phyloP scores from a whole-genome alignment of 2,113 vertebrate species.

The Xiphophorus couchianus region DNA sequence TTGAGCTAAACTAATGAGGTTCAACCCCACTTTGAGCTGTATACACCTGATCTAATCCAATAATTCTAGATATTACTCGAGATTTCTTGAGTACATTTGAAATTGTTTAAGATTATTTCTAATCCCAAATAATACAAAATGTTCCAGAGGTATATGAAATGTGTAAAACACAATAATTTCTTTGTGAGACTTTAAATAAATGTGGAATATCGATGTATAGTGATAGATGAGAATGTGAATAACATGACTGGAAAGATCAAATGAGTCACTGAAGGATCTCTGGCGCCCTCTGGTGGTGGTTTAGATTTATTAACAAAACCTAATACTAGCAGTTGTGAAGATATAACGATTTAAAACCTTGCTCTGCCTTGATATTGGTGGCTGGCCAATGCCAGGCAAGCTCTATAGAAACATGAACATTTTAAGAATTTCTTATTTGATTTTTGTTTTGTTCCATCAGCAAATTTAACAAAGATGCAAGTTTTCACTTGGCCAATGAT shows the following conservation, averaged over 20 bases:
- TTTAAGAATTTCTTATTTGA: no score
- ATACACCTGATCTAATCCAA: background rate
- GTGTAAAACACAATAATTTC: background rate
- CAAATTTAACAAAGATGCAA: no score
- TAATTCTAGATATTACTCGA: background rate
- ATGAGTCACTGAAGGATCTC: background rate
- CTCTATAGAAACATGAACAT: no score
- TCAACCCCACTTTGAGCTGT: background rate
- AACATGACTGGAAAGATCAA: background rate
- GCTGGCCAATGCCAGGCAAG: no score
- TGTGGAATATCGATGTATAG: background rate
- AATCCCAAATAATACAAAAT: background rate
- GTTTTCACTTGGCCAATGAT: no score
- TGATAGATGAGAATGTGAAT: background rate
- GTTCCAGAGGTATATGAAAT: background rate
- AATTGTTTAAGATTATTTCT: no score
- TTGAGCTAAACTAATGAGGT: background rate
- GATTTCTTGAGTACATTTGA: background rate
- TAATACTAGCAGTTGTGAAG: no score
- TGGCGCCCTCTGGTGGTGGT: constrained; percentile 22
- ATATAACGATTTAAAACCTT: no score
- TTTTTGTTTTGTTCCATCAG: no score
- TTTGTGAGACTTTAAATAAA: background rate
- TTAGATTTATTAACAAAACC: background rate
- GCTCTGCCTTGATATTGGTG: no score